A percentile compares a stretch with the other conserved stretches of the same genome.
phyloP scores from a whole-genome alignment of 2,888 invertebrate species.

The Neoaliturus tenellus region DNA sequence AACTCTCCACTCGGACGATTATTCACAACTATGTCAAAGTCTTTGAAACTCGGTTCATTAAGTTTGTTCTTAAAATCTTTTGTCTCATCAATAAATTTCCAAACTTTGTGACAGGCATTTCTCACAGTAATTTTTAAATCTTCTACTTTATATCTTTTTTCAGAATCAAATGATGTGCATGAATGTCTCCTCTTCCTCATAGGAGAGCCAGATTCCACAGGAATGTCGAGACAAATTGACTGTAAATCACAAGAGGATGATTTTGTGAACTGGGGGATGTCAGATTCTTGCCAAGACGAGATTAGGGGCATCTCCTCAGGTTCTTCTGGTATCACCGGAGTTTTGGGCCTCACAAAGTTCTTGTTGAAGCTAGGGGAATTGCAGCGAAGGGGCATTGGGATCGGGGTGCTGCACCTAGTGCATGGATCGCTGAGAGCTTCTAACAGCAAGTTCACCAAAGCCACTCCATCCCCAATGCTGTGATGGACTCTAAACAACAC shows the following conservation, averaged over 20 bases:
- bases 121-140: slow-evolving; percentile 10
- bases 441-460: slow-evolving; percentile 74
- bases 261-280: slow-evolving; percentile 31
- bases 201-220: not conserved
- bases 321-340: slow-evolving; percentile 22
- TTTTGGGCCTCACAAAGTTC: slow-evolving; percentile 5
- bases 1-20: slow-evolving; percentile 52
- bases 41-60: slow-evolving; percentile 40
- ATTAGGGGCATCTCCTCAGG: not conserved
- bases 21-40: slow-evolving; percentile 54
- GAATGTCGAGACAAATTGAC: slow-evolving; percentile 46
- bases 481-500: slow-evolving; percentile 76
- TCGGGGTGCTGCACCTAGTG: slow-evolving; percentile 45
- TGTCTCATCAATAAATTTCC: slow-evolving; percentile 53
- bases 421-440: slow-evolving; percentile 73
- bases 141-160: not conserved
- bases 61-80: slow-evolving; percentile 50
- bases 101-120: slow-evolving; percentile 51
- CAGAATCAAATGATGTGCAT: not conserved
- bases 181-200: slow-evolving; percentile 45
- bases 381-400: not conserved
- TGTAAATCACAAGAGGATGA: slow-evolving; percentile 42
- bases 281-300: slow-evolving; percentile 41
- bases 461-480: slow-evolving; percentile 75
- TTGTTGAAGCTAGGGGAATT: slow-evolving; percentile 21